Percentiles rank a stretch among this genome's conserved stretches.
phyloP scores from a whole-genome alignment of 2,113 vertebrate species.

The Nannospalax galili region DNA sequence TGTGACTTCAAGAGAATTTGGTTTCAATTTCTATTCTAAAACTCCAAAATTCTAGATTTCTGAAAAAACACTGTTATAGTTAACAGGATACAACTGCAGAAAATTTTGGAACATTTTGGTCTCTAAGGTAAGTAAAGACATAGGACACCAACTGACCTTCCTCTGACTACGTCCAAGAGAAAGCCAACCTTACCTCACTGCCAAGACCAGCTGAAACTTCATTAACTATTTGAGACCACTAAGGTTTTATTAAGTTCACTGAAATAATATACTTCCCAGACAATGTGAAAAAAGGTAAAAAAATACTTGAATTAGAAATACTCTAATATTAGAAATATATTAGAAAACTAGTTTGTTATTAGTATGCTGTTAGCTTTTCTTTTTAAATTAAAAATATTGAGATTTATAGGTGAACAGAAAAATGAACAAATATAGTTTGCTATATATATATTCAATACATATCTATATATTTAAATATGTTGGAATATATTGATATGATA shows the following conservation, averaged over 20 bases:
- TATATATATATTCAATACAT: neutral
- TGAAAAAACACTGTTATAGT: neutral
- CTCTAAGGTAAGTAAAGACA: neutral
- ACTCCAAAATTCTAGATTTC: constrained; percentile 6
- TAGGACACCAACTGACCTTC: neutral
- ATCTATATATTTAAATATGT: neutral
- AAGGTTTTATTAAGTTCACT: neutral
- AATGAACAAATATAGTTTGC: neutral
- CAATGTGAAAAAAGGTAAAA: neutral
- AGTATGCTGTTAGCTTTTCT: neutral
- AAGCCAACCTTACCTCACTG: neutral
- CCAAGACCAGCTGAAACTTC: neutral
- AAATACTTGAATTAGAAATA: neutral
- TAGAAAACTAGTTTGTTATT: constrained; percentile 34
- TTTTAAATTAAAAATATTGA: neutral
- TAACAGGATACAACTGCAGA: neutral
- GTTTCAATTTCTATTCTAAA: neutral
- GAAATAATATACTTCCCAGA: neutral
- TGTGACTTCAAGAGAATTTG: constrained; percentile 16
- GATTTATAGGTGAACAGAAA: neutral
- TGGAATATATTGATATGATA: neutral
- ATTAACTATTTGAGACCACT: neutral
- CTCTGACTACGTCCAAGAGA: neutral
- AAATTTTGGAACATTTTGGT: neutral
- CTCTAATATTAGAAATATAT: neutral